A percentile compares a stretch with the other conserved stretches of the same genome.
Conservation (phyloP, 2,113 vertebrate species). For the Arenaria interpres region DNA sequence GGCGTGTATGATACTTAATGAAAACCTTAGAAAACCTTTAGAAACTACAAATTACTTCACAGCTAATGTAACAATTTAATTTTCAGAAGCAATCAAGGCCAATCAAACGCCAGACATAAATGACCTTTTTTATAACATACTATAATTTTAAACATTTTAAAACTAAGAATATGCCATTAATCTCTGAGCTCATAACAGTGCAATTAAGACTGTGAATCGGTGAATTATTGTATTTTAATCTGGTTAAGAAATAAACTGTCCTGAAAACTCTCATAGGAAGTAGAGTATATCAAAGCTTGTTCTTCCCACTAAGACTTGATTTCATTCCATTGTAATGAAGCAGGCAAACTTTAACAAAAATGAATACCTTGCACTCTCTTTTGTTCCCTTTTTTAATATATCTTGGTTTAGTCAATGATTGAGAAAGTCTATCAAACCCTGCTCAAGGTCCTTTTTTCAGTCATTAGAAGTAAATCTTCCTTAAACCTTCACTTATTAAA, state of each 20-base stretch:
- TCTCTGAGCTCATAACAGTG: neutral
- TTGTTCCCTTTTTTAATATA: neutral
- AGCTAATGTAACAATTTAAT: slow-evolving; percentile 6
- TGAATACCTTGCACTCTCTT: neutral
- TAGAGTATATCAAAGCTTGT: neutral
- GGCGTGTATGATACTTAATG: neutral
- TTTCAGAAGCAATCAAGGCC: slow-evolving; percentile 29
- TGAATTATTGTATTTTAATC: slow-evolving; percentile 3
- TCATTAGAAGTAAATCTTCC: slow-evolving; percentile 5
- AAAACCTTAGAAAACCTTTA: slow-evolving; percentile 3
- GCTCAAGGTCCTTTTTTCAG: neutral
- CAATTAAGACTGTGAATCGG: slow-evolving; percentile 15
- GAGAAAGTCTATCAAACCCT: neutral
- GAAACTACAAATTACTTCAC: neutral
- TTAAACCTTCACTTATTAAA: neutral
- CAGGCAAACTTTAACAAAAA: slow-evolving; percentile 6
- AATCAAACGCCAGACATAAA: slow-evolving; percentile 10
- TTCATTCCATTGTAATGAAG: neutral
- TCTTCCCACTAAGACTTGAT: neutral
- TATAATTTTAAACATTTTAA: slow-evolving; percentile 28
- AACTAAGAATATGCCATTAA: slow-evolving; percentile 16
- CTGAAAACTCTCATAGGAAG: neutral
- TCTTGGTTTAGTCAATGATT: neutral
- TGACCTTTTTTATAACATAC: slow-evolving; percentile 8
- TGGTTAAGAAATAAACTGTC: slow-evolving; percentile 4